Conservation (phyloP, 2,113 vertebrate genomes). For the Ornithorhynchus anatinus region DNA sequence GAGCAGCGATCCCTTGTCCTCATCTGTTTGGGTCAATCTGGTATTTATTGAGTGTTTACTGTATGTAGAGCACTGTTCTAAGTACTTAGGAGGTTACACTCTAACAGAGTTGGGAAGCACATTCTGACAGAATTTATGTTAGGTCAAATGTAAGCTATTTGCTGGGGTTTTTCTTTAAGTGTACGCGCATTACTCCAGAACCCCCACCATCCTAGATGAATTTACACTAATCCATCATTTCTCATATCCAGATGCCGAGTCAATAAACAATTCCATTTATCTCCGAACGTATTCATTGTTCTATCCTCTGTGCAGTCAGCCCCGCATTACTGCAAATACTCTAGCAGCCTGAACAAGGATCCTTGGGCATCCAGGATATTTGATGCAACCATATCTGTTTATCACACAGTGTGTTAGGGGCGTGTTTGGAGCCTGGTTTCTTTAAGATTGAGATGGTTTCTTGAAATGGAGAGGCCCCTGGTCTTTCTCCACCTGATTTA, state of each 20-base stretch:
- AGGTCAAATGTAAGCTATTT: not conserved
- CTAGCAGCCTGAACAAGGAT: not conserved
- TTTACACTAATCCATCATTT: slow-evolving; percentile 23
- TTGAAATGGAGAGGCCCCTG: not conserved
- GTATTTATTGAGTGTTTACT: no score
- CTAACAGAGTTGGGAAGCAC: no score
- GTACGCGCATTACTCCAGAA: not conserved
- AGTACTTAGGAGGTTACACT: no score
- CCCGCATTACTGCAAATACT: not conserved
- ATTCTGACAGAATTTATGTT: not conserved
- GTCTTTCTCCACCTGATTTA: not conserved
- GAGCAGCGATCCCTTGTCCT: no score
- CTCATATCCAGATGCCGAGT: slow-evolving; percentile 38
- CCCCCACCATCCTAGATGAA: not conserved
- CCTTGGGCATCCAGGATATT: not conserved
- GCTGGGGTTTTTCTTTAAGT: not conserved
- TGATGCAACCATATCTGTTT: not conserved
- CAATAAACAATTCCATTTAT: slow-evolving; percentile 41
- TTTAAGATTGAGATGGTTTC: not conserved
- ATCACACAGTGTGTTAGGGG: not conserved
- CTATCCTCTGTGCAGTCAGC: not conserved
- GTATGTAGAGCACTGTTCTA: no score
- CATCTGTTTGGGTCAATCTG: no score
- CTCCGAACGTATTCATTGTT: slow-evolving; percentile 30
- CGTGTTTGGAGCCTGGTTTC: not conserved